A percentile compares a stretch with the other conserved stretches of the same genome.
phyloP scores from a whole-genome alignment of 2,888 invertebrate species.

The Fissipunctia ypsillon region DNA sequence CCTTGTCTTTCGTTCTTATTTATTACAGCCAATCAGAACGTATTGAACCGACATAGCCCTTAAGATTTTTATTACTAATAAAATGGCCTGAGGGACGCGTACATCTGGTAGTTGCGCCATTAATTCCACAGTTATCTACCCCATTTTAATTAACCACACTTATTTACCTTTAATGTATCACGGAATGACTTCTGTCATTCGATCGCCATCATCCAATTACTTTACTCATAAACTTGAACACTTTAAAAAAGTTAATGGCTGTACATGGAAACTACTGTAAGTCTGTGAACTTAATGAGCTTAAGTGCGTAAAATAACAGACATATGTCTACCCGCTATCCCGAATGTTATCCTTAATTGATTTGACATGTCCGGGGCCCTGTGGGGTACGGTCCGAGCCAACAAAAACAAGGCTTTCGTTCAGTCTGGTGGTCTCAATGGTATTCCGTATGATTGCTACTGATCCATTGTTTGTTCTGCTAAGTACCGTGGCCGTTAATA shows the following conservation, averaged over 20 bases:
- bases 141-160: constrained; percentile 46
- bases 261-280: constrained; percentile 56
- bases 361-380: constrained; percentile 80
- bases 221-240: constrained; percentile 48
- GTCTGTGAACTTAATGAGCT: constrained; percentile 47
- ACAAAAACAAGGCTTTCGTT: constrained; percentile 77
- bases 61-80: constrained; percentile 43
- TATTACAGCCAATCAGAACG: constrained; percentile 30
- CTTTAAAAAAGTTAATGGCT: constrained; percentile 41
- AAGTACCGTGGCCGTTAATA: constrained; percentile 82
- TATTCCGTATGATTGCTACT: constrained; percentile 82
- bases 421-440: constrained; percentile 62
- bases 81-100: constrained; percentile 24
- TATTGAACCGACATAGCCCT: constrained; percentile 24
- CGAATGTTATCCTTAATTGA: constrained; percentile 82
- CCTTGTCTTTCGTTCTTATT: constrained; percentile 5
- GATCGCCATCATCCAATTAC: constrained; percentile 45
- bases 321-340: constrained; percentile 63
- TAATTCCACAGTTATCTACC: constrained; percentile 33
- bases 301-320: constrained; percentile 56
- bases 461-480: constrained; percentile 84
- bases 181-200: constrained; percentile 41
- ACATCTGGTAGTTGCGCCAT: constrained; percentile 38
- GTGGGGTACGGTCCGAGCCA: constrained; percentile 74
- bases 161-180: constrained; percentile 38